phyloP scores from a whole-genome alignment of 2,888 invertebrate species.

The Alloscopus bannaensis region DNA sequence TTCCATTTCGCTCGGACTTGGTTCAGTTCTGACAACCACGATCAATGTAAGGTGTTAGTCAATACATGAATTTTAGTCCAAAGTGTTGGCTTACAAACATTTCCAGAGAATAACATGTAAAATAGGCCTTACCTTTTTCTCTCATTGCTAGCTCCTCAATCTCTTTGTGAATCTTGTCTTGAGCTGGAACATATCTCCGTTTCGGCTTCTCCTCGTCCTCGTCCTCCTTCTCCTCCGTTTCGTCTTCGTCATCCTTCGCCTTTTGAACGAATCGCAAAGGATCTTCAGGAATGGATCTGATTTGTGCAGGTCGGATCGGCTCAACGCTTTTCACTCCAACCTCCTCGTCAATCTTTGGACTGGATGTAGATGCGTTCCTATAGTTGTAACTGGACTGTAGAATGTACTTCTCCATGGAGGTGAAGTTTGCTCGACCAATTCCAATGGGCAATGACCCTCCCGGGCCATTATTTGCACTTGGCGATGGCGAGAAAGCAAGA shows the following conservation, averaged over 20 bases:
- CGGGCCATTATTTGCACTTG: background rate
- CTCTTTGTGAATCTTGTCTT: conserved; percentile 68
- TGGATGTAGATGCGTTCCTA: background rate
- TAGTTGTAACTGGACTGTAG: conserved; percentile 52
- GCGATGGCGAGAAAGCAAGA: background rate
- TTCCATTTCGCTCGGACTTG: conserved; percentile 67
- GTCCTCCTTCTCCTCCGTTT: conserved; percentile 37
- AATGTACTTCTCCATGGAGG: conserved; percentile 58
- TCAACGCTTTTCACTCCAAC: background rate
- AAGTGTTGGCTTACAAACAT: too few relatives aligned
- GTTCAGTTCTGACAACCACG: conserved; percentile 67
- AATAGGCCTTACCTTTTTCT: conserved; percentile 64
- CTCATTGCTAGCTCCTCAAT: conserved; percentile 66
- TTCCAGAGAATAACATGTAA: too few relatives aligned
- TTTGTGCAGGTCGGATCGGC: background rate
- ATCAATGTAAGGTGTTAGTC: too few relatives aligned
- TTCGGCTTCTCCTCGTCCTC: conserved; percentile 64
- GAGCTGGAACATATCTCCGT: conserved; percentile 67
- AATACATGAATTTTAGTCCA: too few relatives aligned
- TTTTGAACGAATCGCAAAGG: conserved; percentile 59
- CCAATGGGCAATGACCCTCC: conserved; percentile 55
- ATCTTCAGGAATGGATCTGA: conserved; percentile 33
- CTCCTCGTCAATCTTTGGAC: conserved; percentile 6
- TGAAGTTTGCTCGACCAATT: conserved; percentile 52
- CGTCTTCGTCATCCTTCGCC: conserved; percentile 31